Conservation (phyloP, 2,797 vertebrate species). For the Lithobates sylvaticus region DNA sequence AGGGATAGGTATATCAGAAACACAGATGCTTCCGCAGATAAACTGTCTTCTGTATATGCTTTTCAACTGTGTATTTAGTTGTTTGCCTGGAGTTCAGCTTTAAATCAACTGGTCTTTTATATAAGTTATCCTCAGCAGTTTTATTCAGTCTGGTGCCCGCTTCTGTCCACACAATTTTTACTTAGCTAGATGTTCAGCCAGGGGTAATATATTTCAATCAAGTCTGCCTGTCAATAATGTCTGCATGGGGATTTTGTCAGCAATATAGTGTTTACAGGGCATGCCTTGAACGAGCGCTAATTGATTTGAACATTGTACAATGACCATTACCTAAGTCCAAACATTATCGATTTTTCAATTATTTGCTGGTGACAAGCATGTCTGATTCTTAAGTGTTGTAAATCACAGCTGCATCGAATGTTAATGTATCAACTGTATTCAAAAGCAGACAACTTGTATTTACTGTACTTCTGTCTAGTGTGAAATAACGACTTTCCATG, state of each 20-base stretch:
- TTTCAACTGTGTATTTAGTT: not conserved
- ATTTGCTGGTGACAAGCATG: slow-evolving; percentile 49
- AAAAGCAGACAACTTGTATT: not conserved
- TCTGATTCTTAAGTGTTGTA: slow-evolving; percentile 29
- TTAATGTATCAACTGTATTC: slow-evolving; percentile 24
- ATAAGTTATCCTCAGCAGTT: not conserved
- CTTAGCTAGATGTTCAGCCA: slow-evolving; percentile 5
- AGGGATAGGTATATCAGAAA: no score
- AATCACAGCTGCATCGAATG: slow-evolving; percentile 36
- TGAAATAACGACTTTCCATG: not conserved
- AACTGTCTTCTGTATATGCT: not conserved
- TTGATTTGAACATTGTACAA: slow-evolving; percentile 48
- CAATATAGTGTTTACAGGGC: slow-evolving; percentile 37
- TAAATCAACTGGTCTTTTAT: not conserved
- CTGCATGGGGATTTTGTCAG: slow-evolving; percentile 39
- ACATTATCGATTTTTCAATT: slow-evolving; percentile 45
- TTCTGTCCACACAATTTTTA: slow-evolving; percentile 23
- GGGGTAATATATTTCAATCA: slow-evolving; percentile 34
- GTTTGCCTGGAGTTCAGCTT: not conserved
- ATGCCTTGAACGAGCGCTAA: slow-evolving; percentile 18
- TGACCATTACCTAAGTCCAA: slow-evolving; percentile 51
- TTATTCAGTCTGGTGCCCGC: not conserved
- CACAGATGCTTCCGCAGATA: no score
- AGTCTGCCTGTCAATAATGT: slow-evolving; percentile 29
- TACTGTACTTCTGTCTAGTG: not conserved